A percentile compares a stretch with the other conserved stretches of the same genome.
phyloP scores from a whole-genome alignment of 2,888 invertebrate species.

The Exocentrus adspersus region DNA sequence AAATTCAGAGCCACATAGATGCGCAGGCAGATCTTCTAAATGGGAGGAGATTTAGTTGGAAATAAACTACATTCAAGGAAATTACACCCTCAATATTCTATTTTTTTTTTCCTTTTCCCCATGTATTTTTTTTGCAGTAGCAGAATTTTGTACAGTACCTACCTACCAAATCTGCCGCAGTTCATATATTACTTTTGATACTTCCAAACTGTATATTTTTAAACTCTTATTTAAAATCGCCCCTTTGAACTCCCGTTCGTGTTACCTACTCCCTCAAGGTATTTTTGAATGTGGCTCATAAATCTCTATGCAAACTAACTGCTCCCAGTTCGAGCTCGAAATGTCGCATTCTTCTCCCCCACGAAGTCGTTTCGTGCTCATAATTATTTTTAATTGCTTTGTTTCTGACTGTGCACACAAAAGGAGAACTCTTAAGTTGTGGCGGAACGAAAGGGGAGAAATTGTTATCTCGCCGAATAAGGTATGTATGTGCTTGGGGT shows the following conservation, averaged over 20 bases:
- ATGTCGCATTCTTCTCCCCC: background rate
- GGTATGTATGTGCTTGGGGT: background rate
- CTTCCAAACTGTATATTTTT: background rate
- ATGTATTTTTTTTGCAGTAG: too few species aligned
- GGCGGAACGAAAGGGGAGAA: background rate
- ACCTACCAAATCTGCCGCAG: too few species aligned
- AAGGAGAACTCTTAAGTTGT: slow-evolving; percentile 11
- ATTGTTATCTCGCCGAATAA: slow-evolving; percentile 13
- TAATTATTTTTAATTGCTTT: slow-evolving; percentile 30
- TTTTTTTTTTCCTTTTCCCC: too few species aligned
- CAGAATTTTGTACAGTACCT: too few species aligned
- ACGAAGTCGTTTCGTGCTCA: slow-evolving; percentile 19
- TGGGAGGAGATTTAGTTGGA: background rate
- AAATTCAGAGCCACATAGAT: background rate
- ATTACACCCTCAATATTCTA: too few species aligned
- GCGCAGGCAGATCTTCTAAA: background rate
- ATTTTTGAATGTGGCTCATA: background rate
- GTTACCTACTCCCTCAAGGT: background rate
- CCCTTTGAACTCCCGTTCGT: background rate
- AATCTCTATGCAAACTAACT: background rate
- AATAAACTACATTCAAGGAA: background rate
- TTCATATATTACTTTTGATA: too few species aligned
- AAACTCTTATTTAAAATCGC: background rate
- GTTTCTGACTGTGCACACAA: slow-evolving; percentile 23
- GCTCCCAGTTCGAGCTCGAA: background rate